phyloP scores from a whole-genome alignment of 2,797 vertebrate species.

The Otus scops region DNA sequence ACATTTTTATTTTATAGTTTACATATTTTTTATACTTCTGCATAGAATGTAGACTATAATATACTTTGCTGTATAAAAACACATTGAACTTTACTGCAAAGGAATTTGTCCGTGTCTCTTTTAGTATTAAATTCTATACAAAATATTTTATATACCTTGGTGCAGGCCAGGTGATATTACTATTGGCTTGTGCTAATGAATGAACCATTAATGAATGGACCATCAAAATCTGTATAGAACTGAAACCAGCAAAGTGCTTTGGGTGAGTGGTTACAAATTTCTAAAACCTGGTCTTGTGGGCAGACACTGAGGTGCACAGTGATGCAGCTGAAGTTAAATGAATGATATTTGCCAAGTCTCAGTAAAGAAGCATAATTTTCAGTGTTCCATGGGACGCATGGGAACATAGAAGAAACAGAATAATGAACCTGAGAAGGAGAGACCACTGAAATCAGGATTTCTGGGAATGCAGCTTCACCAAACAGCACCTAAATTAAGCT shows the following conservation, averaged over 20 bases:
- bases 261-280: not conserved
- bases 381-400: not conserved
- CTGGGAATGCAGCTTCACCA: not conserved
- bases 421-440: not conserved
- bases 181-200: not conserved
- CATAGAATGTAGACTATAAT: not conserved
- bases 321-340: not conserved
- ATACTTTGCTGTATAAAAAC: not conserved
- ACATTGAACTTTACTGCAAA: not conserved
- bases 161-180: not conserved
- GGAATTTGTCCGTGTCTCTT: not conserved
- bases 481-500: not conserved
- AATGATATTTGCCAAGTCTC: not conserved
- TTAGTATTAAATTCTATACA: not conserved
- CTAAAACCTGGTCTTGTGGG: not conserved
- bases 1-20: not conserved
- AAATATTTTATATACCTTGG: not conserved
- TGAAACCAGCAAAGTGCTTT: not conserved
- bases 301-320: not conserved
- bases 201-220: not conserved
- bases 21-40: not conserved
- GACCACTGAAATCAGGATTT: not conserved
- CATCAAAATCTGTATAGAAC: not conserved
- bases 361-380: not conserved
- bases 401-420: not conserved